phyloP scores from a whole-genome alignment of 2,797 vertebrate species.

The Sciurus carolinensis region DNA sequence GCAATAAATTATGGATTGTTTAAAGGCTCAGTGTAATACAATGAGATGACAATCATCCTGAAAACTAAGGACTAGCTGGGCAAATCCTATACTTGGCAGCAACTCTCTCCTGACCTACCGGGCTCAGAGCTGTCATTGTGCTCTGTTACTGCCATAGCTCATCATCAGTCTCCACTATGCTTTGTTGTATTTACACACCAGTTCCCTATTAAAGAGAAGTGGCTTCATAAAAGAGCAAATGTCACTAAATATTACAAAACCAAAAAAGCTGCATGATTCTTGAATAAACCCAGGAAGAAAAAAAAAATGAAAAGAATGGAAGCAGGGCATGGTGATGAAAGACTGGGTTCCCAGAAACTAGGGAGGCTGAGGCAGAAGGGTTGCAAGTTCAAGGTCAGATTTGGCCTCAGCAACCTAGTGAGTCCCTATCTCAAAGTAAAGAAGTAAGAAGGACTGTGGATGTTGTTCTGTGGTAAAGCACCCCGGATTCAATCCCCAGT shows the following conservation, averaged over 20 bases:
- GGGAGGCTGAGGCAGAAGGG: too few species aligned
- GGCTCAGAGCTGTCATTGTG: constrained; percentile 38
- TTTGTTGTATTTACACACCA: constrained; percentile 14
- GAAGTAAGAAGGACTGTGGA: too few species aligned
- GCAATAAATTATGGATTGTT: constrained; percentile 79
- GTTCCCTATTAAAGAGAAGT: background rate
- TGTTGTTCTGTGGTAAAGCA: too few species aligned
- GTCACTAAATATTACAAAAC: background rate
- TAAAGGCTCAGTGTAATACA: constrained; percentile 69
- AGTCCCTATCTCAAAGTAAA: too few species aligned
- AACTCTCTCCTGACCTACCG: constrained; percentile 61
- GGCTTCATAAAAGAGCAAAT: constrained; percentile 55
- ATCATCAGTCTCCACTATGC: background rate
- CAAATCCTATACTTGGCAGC: constrained; percentile 43
- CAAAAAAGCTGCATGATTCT: background rate
- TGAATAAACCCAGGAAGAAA: background rate
- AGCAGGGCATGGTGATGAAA: background rate
- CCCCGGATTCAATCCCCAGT: too few species aligned
- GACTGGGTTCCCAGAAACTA: too few species aligned
- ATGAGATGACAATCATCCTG: constrained; percentile 74
- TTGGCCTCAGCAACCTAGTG: too few species aligned
- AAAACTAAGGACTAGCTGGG: constrained; percentile 75
- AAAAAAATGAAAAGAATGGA: background rate
- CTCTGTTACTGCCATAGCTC: constrained; percentile 26
- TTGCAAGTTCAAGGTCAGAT: too few species aligned